phyloP scores from a whole-genome alignment of 2,113 vertebrate genomes.

The Zosterops lateralis region DNA sequence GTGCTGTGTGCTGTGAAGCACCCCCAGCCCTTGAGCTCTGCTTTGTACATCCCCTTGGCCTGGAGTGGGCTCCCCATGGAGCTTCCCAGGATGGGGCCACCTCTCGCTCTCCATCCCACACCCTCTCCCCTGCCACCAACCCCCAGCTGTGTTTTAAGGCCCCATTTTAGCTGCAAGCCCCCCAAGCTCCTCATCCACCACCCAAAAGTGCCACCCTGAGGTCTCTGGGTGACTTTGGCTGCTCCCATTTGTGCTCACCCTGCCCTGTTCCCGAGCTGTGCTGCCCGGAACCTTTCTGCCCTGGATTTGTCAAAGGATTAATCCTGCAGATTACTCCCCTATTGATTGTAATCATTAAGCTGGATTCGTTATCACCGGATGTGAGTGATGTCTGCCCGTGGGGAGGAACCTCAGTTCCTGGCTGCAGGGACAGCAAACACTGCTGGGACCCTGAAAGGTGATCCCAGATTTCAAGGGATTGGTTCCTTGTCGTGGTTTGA shows the following conservation, averaged over 20 bases:
- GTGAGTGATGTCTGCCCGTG: not conserved
- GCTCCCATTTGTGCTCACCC: not conserved
- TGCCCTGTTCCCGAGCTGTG: not conserved
- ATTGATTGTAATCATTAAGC: slow-evolving; percentile 35
- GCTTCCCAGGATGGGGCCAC: not conserved
- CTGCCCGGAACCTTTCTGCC: not conserved
- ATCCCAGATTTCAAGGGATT: not conserved
- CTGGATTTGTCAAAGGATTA: not conserved
- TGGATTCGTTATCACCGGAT: not conserved
- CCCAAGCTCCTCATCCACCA: fast-evolving
- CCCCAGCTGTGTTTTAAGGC: not conserved
- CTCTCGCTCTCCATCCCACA: not conserved
- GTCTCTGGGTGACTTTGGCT: not conserved
- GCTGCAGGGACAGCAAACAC: not conserved
- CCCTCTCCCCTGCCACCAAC: not conserved
- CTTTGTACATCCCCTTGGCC: fast-evolving
- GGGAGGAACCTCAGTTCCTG: not conserved
- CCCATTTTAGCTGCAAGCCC: fast-evolving
- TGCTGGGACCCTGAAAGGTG: not conserved
- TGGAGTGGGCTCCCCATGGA: fast-evolving
- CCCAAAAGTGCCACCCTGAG: not conserved
- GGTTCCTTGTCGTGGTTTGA: not conserved
- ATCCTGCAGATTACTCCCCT: not conserved
- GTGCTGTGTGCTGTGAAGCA: not conserved
- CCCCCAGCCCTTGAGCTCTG: not conserved